phyloP scores from a whole-genome alignment of 2,797 vertebrate genomes.

The Pseudochirops corinnae region DNA sequence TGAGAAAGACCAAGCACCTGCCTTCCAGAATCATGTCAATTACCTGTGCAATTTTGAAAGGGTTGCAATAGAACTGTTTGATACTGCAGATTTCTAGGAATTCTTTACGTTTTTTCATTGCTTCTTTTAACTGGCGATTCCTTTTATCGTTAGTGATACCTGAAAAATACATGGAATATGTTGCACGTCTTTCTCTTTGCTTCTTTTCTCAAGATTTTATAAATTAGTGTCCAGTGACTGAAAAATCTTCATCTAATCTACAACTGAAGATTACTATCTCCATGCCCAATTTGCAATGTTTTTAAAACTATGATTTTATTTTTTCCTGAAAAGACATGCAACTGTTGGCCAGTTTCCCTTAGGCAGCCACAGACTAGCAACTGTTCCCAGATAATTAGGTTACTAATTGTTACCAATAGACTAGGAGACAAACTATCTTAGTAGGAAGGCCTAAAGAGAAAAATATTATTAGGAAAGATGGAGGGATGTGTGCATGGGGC shows the following conservation, averaged over 20 bases:
- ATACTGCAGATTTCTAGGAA: conserved; percentile 51
- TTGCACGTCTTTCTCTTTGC: conserved; percentile 18
- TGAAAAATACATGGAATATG: conserved; percentile 52
- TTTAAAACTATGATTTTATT: neutral
- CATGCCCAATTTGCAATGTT: neutral
- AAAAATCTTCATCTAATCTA: neutral
- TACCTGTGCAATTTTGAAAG: conserved; percentile 75
- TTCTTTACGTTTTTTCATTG: conserved; percentile 63
- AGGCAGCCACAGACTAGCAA: neutral
- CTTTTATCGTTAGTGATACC: conserved; percentile 57
- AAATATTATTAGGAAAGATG: neutral
- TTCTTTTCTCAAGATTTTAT: conserved; percentile 51
- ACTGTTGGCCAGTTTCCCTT: neutral
- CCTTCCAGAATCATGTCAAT: conserved; percentile 41
- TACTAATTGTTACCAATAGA: neutral
- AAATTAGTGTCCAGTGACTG: neutral
- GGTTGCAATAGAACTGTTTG: conserved; percentile 55
- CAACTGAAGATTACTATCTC: neutral
- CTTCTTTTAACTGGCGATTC: conserved; percentile 55
- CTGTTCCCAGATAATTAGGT: neutral
- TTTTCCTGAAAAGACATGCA: neutral
- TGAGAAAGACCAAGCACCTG: neutral
- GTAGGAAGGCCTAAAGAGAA: neutral
- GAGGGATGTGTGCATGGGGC: neutral
- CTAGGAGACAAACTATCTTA: neutral